Percentiles rank a stretch among this genome's conserved stretches.
These are phyloP conservation scores for Drosophila pseudoobscura DNA, from an alignment of 1,140 invertebrate genomes.

Conservation along the genomic window DNA sequence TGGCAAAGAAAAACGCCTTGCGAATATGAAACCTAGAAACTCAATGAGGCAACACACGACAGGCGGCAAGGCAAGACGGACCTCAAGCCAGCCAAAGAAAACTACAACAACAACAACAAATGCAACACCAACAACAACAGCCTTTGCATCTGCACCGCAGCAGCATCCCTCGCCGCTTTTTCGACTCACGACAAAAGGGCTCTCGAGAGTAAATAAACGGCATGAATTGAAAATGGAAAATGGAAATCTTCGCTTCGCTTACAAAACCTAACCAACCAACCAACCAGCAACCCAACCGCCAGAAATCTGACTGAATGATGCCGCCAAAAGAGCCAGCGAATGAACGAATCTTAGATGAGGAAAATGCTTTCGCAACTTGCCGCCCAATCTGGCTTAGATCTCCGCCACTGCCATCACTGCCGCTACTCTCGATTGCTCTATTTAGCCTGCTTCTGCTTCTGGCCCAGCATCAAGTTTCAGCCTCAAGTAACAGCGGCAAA, in stretches of 20 bases:
- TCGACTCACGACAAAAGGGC: conserved; percentile 70
- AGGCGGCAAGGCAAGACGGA: conserved; percentile 2
- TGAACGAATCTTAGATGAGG: conserved; percentile 38
- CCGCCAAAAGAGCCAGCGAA: conserved; percentile 54
- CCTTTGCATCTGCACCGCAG: background rate
- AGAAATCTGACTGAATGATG: conserved; percentile 65
- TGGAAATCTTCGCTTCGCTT: conserved; percentile 64
- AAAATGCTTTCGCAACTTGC: conserved; percentile 67
- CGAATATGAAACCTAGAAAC: conserved; percentile 69
- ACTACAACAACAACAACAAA: too few relatives aligned
- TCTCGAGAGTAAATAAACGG: conserved; percentile 68
- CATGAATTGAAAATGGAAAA: conserved; percentile 76
- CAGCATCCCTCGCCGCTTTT: conserved; percentile 25
- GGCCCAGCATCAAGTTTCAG: background rate
- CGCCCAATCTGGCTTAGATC: conserved; percentile 61
- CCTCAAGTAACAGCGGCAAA: conserved; percentile 5
- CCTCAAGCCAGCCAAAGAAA: too few relatives aligned
- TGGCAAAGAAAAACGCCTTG: conserved; percentile 22
- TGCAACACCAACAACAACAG: too few relatives aligned
- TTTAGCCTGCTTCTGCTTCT: conserved; percentile 59
- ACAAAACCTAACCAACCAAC: conserved; percentile 47
- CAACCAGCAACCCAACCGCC: conserved; percentile 16
- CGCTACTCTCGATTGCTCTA: conserved; percentile 65
- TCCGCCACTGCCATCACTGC: conserved; percentile 14
- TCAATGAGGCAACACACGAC: conserved; percentile 72